Conservation (phyloP, 2,113 vertebrate species). For the Eleginops maclovinus region DNA sequence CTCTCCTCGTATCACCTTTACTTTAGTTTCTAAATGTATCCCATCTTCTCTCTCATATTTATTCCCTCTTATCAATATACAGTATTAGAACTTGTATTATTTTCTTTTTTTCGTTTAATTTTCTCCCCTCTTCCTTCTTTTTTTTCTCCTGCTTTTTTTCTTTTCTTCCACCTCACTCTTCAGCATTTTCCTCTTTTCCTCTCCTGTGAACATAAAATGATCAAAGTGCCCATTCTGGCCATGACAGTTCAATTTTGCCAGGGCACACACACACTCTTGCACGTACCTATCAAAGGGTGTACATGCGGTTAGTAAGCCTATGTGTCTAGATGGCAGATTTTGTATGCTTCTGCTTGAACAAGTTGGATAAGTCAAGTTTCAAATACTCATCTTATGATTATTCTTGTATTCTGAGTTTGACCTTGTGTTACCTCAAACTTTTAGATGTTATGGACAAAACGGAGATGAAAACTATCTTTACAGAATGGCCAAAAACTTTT, state of each 20-base stretch:
- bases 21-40: neutral
- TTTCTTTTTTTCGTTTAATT: neutral
- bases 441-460: constrained; percentile 15
- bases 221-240: constrained; percentile 77
- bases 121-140: neutral
- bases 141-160: neutral
- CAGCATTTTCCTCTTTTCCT: constrained; percentile 48
- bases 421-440: constrained; percentile 25
- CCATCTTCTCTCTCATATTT: neutral
- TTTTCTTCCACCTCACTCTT: constrained; percentile 21
- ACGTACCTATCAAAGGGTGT: constrained; percentile 24
- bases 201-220: constrained; percentile 75
- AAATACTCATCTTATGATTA: constrained; percentile 24
- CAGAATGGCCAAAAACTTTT: neutral
- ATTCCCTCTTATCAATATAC: neutral
- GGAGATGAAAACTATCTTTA: neutral
- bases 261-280: constrained; percentile 15
- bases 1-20: neutral
- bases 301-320: constrained; percentile 13
- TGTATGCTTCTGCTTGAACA: constrained; percentile 34
- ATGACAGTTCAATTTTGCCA: constrained; percentile 79
- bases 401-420: constrained; percentile 41
- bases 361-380: constrained; percentile 39
- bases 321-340: constrained; percentile 24
- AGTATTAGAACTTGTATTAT: neutral